Conservation (phyloP, 1,140 invertebrate species). For the Limonius californicus region DNA sequence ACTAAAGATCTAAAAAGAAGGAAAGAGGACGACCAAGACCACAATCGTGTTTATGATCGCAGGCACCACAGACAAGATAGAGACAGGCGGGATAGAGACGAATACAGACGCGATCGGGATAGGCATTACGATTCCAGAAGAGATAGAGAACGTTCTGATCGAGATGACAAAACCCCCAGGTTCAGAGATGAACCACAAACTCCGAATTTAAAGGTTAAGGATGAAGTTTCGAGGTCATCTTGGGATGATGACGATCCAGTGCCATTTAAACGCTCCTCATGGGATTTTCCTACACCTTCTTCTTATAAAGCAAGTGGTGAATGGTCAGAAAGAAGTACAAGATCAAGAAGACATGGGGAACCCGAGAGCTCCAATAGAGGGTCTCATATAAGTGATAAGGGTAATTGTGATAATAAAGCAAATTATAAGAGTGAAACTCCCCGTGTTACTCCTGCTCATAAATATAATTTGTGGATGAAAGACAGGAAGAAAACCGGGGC, state of each 20-base stretch:
- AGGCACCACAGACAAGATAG: neutral
- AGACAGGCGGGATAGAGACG: conserved; percentile 22
- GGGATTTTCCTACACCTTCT: conserved; percentile 89
- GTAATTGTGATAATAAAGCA: neutral
- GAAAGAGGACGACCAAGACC: conserved; percentile 26
- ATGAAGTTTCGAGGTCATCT: conserved; percentile 67
- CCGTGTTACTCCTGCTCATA: conserved; percentile 80
- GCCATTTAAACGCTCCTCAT: conserved; percentile 67
- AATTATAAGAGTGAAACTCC: conserved; percentile 64
- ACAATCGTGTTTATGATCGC: conserved; percentile 43
- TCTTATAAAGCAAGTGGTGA: conserved; percentile 49
- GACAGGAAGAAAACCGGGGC: conserved; percentile 61
- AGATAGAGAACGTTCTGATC: conserved; percentile 29
- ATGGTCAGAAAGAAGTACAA: conserved; percentile 49
- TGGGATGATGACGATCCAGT: conserved; percentile 83
- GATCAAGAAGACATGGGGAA: conserved; percentile 28
- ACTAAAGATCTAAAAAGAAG: conserved; percentile 47
- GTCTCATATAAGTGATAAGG: conserved; percentile 15
- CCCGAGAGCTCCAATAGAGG: conserved; percentile 24
- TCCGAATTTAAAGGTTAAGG: conserved; percentile 66
- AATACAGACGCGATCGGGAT: conserved; percentile 45
- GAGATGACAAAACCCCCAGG: conserved; percentile 54
- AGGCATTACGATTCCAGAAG: conserved; percentile 38
- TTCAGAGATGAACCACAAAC: conserved; percentile 80
- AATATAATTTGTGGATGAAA: conserved; percentile 75